Base-by-base conservation (phyloP, 2,797 vertebrate species). In the Phyllotis vaccarum region DNA sequence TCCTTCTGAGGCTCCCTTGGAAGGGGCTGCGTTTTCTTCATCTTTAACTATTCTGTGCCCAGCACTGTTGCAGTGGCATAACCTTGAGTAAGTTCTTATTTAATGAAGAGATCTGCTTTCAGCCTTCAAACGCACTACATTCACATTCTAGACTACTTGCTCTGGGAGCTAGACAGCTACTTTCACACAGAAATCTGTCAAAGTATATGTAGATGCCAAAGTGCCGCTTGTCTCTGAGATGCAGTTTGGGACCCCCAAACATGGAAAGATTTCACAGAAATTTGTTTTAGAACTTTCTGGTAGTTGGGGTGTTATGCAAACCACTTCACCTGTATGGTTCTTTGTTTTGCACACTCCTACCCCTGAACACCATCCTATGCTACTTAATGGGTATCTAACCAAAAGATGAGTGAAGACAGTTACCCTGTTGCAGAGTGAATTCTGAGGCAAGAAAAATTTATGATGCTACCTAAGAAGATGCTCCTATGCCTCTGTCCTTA, bases 91-190 rank as follows among this genome's bases (percentile, higher is more conserved):
- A 46, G 34, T 90, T 74, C 81, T 81, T 81, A 37, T 43, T 91
- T 91, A 86, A 43, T 94, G 52, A 95, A 68, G 34, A 95, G 60
- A 74, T 74, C 22, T 82, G 56, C 83, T 92, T 94, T 94, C 79
- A 64, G 86, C 89, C 54, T 43, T 43, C 79, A n/a, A 56, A 58
- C 90, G 17, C 9, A 52, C 22, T n/a, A 8, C 12, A 11, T 74
- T 85, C 40, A 62, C 89, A 14, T 49, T 81, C 43, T 43, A 86
- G 72, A 76, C 81, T 78, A 72, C n/a, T 93, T 87, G 89, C 60
- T 95, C 54, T 70, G 56, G 54, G 86, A 83, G 49, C 85, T 79
- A 95, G 90, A 88, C 78, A 89, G 37, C 66, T 96, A 43, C 91
- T 93, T 76, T 58, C 46, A 54, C 22, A 6, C 6, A 46, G 58